Percentiles rank a stretch among this genome's conserved stretches.
These are phyloP conservation scores for Oreotrochilus melanogaster DNA, from an alignment of 2,113 vertebrate genomes.

Conservation along the genomic window DNA sequence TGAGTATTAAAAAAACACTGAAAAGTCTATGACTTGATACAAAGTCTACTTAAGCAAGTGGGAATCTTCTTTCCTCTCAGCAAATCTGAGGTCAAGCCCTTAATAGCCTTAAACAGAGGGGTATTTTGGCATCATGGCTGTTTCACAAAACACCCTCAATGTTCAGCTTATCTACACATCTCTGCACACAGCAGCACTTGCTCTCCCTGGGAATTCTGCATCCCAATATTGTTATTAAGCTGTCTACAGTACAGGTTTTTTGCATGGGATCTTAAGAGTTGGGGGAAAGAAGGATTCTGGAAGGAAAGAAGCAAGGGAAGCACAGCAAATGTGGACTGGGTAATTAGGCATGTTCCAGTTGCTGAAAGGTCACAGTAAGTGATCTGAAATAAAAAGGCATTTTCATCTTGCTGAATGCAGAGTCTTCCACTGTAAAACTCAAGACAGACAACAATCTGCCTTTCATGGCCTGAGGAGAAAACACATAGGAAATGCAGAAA, in stretches of 20 bases:
- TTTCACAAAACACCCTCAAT: neutral
- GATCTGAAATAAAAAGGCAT: accelerated
- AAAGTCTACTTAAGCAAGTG: neutral
- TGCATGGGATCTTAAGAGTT: neutral
- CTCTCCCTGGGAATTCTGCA: neutral
- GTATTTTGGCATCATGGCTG: neutral
- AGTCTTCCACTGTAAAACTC: neutral
- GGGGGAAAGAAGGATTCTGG: neutral
- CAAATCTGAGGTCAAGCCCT: neutral
- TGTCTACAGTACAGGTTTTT: neutral
- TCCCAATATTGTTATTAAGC: neutral
- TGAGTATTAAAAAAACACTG: neutral
- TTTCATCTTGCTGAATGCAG: neutral
- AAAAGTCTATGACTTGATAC: neutral
- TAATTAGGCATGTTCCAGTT: neutral
- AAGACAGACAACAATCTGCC: neutral
- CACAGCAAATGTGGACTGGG: neutral
- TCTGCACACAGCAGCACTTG: neutral
- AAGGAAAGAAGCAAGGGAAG: neutral
- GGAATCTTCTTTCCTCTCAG: slow-evolving; percentile 6
- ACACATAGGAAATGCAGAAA: neutral
- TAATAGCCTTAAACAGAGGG: neutral
- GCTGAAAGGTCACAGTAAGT: neutral
- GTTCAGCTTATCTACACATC: neutral
- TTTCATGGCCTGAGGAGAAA: neutral